Base-by-base conservation (phyloP, 2,113 vertebrate species). In the Myrmecophaga tridactyla region DNA sequence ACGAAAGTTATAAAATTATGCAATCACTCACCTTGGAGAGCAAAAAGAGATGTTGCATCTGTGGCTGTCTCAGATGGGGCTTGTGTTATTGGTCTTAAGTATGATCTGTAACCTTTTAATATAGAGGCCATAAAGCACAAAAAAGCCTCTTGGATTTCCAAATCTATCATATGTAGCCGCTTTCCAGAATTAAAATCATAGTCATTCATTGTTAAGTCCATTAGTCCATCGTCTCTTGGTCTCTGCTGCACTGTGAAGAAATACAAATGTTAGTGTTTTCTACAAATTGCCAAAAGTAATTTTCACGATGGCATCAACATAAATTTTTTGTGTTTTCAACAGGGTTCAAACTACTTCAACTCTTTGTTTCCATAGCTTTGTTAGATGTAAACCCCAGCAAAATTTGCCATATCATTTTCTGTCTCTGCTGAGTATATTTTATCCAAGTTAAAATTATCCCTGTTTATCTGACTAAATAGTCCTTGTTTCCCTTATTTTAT, bases 61-160 rank as follows among this genome's bases (percentile, higher is more conserved):
- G 99, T 99, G 81, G 99, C 99, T 95, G 99, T 99, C 98, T 99
- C 99, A 36, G 99, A 99, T 1, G 99, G 99, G 25, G 99, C 99
- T 96, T 99, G 99, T 2, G 99, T 99, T 98, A 99, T 99, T 82
- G 99, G 99, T 90, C 99, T 98, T 95, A 99, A 98, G 77, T 99
- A 99, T 36, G 99, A 98, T 95, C 99, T 99, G 97, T 99, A 99
- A 82, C 99, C 99, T 98, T 99, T 99, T n/a, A 99, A 98, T 96
- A 99, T 99, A 73, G 99, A 99, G 9, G 99, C 99, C 99, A 99
- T 99, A 97, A 99, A 99, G 96, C 98, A 99, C 63, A 99, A 98
- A 97, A 99, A 99, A 46, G 99, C 99, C 97, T 99, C 99, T 96
- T 99, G 99, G 93, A 99, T 99, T 98, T 99, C 99, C 98, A 99